These are phyloP conservation scores for Coremacera marginata DNA, from an alignment of 2,888 invertebrate species.

Conservation along the genomic window DNA sequence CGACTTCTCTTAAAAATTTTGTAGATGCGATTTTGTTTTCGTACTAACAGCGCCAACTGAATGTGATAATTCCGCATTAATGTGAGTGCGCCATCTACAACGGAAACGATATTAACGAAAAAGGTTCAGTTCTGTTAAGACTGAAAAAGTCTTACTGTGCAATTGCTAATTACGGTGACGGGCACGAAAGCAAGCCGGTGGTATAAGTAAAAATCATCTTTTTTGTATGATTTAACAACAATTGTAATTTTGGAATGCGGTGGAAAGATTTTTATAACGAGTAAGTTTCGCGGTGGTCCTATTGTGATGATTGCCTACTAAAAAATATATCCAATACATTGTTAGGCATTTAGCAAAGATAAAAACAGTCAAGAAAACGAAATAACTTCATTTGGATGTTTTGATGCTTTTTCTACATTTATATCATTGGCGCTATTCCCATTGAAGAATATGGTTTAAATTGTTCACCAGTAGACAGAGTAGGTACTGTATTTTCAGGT, in stretches of 20 bases:
- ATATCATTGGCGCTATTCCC: no score
- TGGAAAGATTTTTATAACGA: background rate
- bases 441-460: no score
- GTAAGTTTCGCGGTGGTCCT: background rate
- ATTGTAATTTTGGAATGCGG: background rate
- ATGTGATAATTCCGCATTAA: background rate
- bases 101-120: conserved; percentile 45
- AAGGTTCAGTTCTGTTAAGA: background rate
- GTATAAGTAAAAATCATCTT: background rate
- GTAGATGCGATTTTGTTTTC: no score
- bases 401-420: no score
- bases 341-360: no score
- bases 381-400: no score
- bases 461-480: no score
- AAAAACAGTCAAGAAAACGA: no score
- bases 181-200: conserved; percentile 12
- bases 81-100: conserved; percentile 52
- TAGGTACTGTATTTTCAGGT: no score
- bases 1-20: no score
- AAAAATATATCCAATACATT: no score
- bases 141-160: no score
- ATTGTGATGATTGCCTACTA: background rate
- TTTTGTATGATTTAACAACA: background rate
- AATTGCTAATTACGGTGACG: background rate
- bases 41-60: background rate